Base-by-base conservation (phyloP, 2,797 vertebrate species). In the Echiichthys vipera region DNA sequence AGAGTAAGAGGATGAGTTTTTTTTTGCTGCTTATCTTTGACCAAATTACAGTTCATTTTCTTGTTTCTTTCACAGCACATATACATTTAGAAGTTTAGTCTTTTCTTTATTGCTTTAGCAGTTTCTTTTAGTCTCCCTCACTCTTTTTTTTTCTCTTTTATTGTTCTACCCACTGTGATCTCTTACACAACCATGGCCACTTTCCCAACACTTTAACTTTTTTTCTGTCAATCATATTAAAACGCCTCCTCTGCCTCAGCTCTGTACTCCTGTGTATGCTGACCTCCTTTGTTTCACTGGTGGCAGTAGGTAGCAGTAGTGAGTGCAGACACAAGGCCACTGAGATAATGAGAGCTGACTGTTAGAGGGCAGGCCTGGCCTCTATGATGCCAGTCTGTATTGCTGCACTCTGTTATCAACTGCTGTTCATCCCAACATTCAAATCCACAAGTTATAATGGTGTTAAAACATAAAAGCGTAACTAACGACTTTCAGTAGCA, bases 291-390 rank as follows among this genome's bases (percentile, higher is more conserved):
- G 37, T 71, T 69, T 76, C 42, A 40, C 32, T 22, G 40, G 65
- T 65, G 72, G 74, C 66, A 68, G 50, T 40, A 56, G 29, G 57
- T 54, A 76, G 67, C 56, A 54, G 63, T 55, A 51, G 40, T 58
- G 27, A 53, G 46, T n/a, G 20, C 53, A 55, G 68, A 32, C 43
- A 78, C 59, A 61, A 47, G 53, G 56, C 67, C 3, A 13, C 47
- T 73, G 72, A 74, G 58, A 78, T 81, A 81, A 83, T 72, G 73
- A 78, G 65, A 81, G 75, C 58, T 80, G 76, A 78, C 84, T 78
- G 59, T 76, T 65, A 43, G 71, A 79, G 75, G 79, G 59, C 70
- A 75, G 65, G 20, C 55, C 51, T 17, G 13, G 55, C 51, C 24
- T 71, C 59, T 47, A 4, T 46, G 27, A 59, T 61, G 27, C 32